These are phyloP conservation scores for Magallana nippona DNA, from an alignment of 2,888 invertebrate genomes.

Conservation along the genomic window DNA sequence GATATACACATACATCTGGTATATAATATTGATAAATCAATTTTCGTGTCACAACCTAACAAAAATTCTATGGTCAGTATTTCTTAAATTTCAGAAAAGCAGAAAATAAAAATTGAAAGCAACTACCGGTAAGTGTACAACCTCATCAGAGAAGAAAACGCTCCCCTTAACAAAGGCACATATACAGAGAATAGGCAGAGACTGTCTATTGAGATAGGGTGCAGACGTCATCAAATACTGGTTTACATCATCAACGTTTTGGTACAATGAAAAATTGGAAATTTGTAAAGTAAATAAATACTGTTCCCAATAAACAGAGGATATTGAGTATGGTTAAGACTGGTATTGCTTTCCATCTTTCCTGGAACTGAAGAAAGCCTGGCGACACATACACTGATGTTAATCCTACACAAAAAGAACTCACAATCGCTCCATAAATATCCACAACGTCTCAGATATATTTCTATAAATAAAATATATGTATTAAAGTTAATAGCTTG, in stretches of 20 bases:
- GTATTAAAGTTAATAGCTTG: conserved; percentile 22
- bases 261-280: background rate
- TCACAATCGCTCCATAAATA: conserved; percentile 31
- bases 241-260: background rate
- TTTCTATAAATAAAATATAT: conserved; percentile 35
- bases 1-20: background rate
- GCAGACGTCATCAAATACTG: conserved; percentile 1
- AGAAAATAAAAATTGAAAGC: background rate
- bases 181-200: background rate
- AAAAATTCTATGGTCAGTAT: background rate
- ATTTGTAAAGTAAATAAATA: background rate
- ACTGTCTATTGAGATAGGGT: too few species aligned
- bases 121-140: background rate
- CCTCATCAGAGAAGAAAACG: background rate
- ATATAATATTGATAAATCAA: background rate
- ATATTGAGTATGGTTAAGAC: background rate
- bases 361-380: background rate
- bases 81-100: background rate
- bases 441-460: conserved; percentile 23
- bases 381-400: background rate
- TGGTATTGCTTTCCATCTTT: background rate
- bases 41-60: conserved; percentile 7
- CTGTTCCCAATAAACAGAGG: background rate
- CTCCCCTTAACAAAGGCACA: background rate
- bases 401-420: background rate